Evolutionary conservation across 2,888 invertebrate genomes (phyloP), one percentile per base, ranked within the genome.

Genomic region (Zygaena filipendulae): DNA sequence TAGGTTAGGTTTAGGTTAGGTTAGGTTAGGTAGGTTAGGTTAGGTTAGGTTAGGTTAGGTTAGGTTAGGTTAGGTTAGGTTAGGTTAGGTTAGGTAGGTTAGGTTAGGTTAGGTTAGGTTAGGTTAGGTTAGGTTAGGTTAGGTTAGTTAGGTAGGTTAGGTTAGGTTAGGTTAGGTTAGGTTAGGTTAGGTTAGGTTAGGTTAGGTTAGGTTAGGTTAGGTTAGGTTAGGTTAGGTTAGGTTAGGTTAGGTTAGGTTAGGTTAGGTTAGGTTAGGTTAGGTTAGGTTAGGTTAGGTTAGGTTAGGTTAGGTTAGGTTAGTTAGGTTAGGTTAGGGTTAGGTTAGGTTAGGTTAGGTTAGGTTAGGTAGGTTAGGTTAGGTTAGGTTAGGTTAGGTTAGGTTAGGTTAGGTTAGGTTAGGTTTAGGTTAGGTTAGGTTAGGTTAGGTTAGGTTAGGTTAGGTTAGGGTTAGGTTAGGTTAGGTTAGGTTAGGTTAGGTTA

Each of bases 381-480:
- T 30, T 30, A 25, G 25, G 30, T 30, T 30, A 30, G 30, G 30
- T 25, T 30, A 25, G 25, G 21, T 26, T 27, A 21, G 21, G 20
- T 33, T 36, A 19, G 18, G 18, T 33, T 36, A 23, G 19, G 18
- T 33, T 36, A 25, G 29, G 29, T 29, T 29, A 29, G 29, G 29
- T 29, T n/a, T 29, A 30, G 38, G 36, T 36, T 38, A 36, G 35
- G 36, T 36, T 36, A 30, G 35, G 32, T 33, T 34, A 24, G 35
- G 28, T 32, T 31, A 29, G 38, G 41, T 39, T 40, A 36, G 38
- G 42, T 38, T 36, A 30, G 37, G 37, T 36, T 20, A 25, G 31
- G 34, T 40, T 38, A 33, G 39, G n/a, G 39, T 40, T 35, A 32
- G 38, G 39, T 40, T 38, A 30, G 41, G 35, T 40, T 36, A 34